Evolutionary conservation across 2,113 vertebrate species (phyloP).

Genomic region (Gallinago jamesoni): DNA sequence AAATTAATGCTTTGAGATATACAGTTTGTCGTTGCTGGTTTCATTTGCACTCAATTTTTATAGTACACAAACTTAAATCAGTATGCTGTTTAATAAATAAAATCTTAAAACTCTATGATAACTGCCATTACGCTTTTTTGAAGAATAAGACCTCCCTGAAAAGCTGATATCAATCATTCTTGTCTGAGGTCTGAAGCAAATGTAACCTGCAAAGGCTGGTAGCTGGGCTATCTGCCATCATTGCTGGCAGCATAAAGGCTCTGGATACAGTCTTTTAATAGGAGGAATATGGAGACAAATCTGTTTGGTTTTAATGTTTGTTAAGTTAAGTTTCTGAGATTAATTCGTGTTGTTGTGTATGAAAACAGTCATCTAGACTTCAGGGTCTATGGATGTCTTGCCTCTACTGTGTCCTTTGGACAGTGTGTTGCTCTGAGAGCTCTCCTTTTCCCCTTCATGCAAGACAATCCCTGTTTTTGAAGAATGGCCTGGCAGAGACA

Average conservation of each 20-base stretch:
- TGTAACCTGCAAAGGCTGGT: conserved; percentile 61
- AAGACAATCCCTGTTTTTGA: not conserved
- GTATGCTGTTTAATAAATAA: not conserved
- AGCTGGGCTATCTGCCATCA: conserved; percentile 62
- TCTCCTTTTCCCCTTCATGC: not conserved
- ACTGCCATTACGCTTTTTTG: conserved; percentile 3
- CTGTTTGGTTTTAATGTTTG: conserved; percentile 7
- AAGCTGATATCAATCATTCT: conserved; percentile 53
- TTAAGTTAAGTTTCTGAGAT: not conserved
- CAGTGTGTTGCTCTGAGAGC: not conserved
- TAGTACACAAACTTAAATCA: not conserved
- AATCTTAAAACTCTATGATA: conserved; percentile 1
- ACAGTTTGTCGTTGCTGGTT: not conserved
- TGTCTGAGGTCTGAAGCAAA: conserved; percentile 41
- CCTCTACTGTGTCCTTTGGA: not conserved
- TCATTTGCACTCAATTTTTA: not conserved
- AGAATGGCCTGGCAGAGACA: not conserved
- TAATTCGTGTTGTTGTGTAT: not conserved
- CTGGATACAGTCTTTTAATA: conserved; percentile 12
- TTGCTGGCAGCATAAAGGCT: conserved; percentile 41
- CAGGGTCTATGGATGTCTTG: not conserved
- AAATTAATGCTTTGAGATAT: conserved; percentile 13
- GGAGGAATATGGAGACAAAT: conserved; percentile 26
- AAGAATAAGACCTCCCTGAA: conserved; percentile 7
- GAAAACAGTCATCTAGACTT: not conserved